Evolutionary conservation across 1,140 invertebrate genomes (phyloP).

Genomic region (Stegodyphus mimosarum): DNA sequence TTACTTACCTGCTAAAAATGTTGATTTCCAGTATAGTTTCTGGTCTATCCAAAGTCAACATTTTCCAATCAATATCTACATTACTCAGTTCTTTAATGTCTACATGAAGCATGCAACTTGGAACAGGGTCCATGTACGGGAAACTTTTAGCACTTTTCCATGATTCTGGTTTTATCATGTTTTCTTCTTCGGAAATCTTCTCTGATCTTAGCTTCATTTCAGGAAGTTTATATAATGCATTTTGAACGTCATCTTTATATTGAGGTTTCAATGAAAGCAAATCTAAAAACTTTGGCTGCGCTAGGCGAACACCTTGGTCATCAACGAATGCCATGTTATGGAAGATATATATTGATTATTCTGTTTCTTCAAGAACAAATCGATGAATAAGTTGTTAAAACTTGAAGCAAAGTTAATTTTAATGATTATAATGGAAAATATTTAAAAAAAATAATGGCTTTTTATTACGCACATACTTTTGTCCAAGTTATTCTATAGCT

Average conservation of each 20-base stretch:
- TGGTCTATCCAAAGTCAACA: constrained; percentile 86
- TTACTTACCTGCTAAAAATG: constrained; percentile 80
- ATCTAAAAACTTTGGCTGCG: constrained; percentile 18
- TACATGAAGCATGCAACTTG: constrained; percentile 81
- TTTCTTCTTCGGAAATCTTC: constrained; percentile 73
- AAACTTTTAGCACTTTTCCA: constrained; percentile 5
- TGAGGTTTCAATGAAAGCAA: constrained; percentile 21
- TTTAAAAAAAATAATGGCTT: too few species aligned
- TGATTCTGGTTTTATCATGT: neutral
- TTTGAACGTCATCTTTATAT: constrained; percentile 36
- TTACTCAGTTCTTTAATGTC: constrained; percentile 82
- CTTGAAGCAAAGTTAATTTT: too few species aligned
- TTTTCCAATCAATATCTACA: constrained; percentile 92
- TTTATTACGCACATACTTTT: too few species aligned
- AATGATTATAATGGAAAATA: too few species aligned
- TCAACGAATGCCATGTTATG: neutral
- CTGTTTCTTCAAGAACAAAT: too few species aligned
- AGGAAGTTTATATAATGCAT: constrained; percentile 83
- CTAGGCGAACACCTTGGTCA: constrained; percentile 8
- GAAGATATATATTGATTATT: neutral
- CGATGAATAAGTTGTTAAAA: too few species aligned
- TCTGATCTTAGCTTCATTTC: constrained; percentile 90
- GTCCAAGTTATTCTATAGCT: too few species aligned
- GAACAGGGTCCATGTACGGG: constrained; percentile 80
- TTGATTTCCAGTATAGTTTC: constrained; percentile 86